phyloP scores from a whole-genome alignment of 2,888 invertebrate species.

The Drosophila infuscata region DNA sequence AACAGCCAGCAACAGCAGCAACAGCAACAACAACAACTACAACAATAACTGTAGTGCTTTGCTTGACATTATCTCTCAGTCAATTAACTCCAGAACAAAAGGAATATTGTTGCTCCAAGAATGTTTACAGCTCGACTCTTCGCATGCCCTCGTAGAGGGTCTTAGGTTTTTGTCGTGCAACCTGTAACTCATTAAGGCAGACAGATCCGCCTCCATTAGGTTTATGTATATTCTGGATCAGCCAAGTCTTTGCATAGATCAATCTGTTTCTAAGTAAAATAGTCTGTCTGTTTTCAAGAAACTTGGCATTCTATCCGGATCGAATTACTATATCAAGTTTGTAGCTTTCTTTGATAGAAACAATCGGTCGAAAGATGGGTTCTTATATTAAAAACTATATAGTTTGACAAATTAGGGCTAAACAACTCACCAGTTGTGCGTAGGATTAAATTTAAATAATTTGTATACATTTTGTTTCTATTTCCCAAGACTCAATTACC shows the following conservation, averaged over 20 bases:
- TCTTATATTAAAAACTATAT: neutral
- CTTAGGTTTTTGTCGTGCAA: neutral
- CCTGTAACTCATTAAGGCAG: neutral
- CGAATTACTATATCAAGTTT: neutral
- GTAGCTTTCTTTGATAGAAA: neutral
- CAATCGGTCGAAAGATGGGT: no score
- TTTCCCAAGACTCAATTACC: neutral
- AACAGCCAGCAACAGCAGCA: neutral
- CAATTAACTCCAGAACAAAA: slow-evolving; percentile 13
- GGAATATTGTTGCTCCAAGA: neutral
- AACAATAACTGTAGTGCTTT: neutral
- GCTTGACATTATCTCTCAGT: slow-evolving; percentile 15
- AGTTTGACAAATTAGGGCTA: no score
- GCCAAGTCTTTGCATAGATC: neutral
- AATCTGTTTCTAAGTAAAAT: neutral
- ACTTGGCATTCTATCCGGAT: neutral
- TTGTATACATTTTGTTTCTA: neutral
- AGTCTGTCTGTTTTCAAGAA: neutral
- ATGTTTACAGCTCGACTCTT: neutral
- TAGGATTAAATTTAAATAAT: neutral
- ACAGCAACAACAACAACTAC: neutral
- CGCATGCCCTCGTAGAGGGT: neutral
- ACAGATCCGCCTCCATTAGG: neutral
- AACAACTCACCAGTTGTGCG: neutral
- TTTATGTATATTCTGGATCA: neutral